Base-by-base conservation (phyloP, 1,140 invertebrate species). In the Ostrea edulis region DNA sequence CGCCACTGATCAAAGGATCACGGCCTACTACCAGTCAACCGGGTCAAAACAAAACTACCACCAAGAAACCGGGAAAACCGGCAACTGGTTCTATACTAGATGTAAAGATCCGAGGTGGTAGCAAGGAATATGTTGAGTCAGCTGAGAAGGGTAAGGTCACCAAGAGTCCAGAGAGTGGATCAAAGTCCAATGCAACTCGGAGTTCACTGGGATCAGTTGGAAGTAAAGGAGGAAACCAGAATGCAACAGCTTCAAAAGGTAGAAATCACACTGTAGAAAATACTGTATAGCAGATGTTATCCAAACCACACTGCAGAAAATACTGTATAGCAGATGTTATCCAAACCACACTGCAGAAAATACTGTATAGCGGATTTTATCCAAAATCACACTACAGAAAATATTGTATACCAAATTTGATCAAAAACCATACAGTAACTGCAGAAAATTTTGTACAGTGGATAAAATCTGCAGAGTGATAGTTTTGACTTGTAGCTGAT, bases 31-130 rank as follows among this genome's bases (percentile, higher is more conserved):
- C 25, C 68, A 14, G 25, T 29, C 68, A 77, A 25, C 68, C 68
- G 35, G 25, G 68, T 77, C 9, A 17, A 25, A 25, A 25, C 14
- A 22, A 77, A 35, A 77, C 65, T 22, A 22, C 25, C 25, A 77
- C 68, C 9, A 77, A 77, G 68, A 77, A 77, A 35, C 68, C 29
- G 11, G 25, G 29, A 35, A 77, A 35, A 25, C 14, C 29, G 22
- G 68, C 68, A 25, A 77, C 68, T 29, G 68, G 68, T 12, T 77
- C 68, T 29, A 77, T 77, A 29, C 25, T 77, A 25, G 25, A 77
- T 77, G 25, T 77, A 14, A 77, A 77, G 68, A 14, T 77, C 4
- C 22, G 68, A 25, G 68, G 25, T 35, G 68, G 68, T 20, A 20
- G 14, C 14, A 35, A 25, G 7, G 29, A 77, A 77, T 35, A 25